Evolutionary conservation across 2,888 invertebrate genomes (phyloP), one percentile per base, ranked within the genome.

Genomic region (Drosophila differens): DNA sequence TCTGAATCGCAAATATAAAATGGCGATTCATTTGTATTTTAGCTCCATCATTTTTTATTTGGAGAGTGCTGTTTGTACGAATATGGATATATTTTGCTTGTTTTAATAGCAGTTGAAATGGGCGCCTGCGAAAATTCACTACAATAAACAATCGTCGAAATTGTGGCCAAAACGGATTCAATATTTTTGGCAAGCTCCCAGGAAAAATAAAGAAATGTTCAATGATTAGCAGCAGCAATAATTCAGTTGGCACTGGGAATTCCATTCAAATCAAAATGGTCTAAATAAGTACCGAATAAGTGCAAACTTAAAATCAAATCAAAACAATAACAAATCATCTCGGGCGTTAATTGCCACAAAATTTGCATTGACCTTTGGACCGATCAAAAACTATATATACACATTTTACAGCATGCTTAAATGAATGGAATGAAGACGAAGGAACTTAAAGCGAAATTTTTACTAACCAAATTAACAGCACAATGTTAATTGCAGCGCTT

Each of bases 401-500:
- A 47, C 44, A 47, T 39, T 62, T 53, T 7, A 62, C 12, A 16
- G 39, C 4, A 9, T 35, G 7, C 19, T 12, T 25, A n/a, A 33
- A 33, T 33, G 19, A 37, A 30, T 51, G 19, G 33, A 12, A 39
- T 39, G 39, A 19, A 3, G 9, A 19, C 3, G 6, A 35, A 49
- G n/a, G 41, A 37, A 16, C 12, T 52, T 22, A 16, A 6, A 14
- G 6, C 4, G 9, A 32, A 32, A 32, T 57, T 30, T 61, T 25
- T 53, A 2, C 2, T 14, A 12, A 53, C 14, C 22, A 9, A 72
- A 73, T 74, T 74, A 70, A 49, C 74, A 70, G 35, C 6, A 25
- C 9, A 19, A 37, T 85, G 82, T 30, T 82, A 82, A 82, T 85
- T 16, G 53, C 54, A 30, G 55, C 44, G 49, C 32, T 39, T 67